Evolutionary conservation across 2,113 vertebrate species (phyloP).

Genomic region (Psettodes erumei): DNA sequence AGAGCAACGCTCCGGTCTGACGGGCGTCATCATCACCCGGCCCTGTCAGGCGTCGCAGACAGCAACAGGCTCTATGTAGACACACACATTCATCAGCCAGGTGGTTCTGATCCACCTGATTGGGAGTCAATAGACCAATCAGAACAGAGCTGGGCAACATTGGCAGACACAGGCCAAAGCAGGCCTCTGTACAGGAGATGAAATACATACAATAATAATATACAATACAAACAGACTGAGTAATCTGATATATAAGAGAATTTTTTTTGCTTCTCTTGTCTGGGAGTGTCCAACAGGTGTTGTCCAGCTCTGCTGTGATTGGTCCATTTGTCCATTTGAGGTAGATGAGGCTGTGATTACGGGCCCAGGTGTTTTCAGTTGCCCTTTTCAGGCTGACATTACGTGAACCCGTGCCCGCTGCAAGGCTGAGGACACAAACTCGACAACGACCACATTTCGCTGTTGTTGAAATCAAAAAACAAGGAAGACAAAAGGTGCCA

Average conservation of each 20-base stretch:
- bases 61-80: neutral
- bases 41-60: neutral
- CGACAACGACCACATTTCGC: neutral
- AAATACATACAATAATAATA: neutral
- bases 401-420: neutral
- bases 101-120: neutral
- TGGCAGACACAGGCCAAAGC: neutral
- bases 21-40: neutral
- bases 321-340: neutral
- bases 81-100: neutral
- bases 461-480: slow-evolving; percentile 9
- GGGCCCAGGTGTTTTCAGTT: neutral
- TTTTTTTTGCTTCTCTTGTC: neutral
- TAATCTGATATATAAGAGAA: neutral
- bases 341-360: neutral
- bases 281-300: neutral
- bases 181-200: neutral
- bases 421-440: neutral
- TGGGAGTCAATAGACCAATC: neutral
- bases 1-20: neutral
- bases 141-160: neutral
- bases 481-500: slow-evolving; percentile 2
- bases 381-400: neutral
- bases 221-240: neutral
- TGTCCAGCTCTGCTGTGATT: neutral